phyloP scores from a whole-genome alignment of 1,140 invertebrate species.

The Leptonema lineaticorne region DNA sequence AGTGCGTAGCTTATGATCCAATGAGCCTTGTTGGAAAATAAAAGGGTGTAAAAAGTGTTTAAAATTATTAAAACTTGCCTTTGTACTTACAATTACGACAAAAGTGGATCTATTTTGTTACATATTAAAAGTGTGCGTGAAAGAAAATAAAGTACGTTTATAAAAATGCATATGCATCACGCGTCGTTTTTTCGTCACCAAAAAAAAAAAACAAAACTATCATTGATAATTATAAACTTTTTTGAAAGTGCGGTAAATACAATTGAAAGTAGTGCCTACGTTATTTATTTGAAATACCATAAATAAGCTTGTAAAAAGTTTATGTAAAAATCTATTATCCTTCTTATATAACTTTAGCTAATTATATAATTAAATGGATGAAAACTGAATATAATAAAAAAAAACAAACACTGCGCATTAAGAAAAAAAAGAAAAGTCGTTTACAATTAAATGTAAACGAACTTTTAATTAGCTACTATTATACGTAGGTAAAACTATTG shows the following conservation, averaged over 20 bases:
- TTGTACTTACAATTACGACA: slow-evolving; percentile 30
- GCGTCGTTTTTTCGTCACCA: slow-evolving; percentile 22
- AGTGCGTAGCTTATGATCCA: slow-evolving; percentile 31
- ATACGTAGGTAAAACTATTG: not conserved
- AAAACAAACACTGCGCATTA: not conserved
- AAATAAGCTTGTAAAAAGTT: slow-evolving; percentile 39
- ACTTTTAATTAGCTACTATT: not conserved
- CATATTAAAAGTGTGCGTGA: slow-evolving; percentile 19
- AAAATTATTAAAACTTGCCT: slow-evolving; percentile 29
- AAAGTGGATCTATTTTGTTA: slow-evolving; percentile 18
- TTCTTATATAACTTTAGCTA: slow-evolving; percentile 3
- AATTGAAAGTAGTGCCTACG: slow-evolving; percentile 42
- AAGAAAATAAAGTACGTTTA: too few relatives aligned
- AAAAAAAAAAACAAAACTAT: slow-evolving; percentile 15
- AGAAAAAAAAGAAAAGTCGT: too few relatives aligned
- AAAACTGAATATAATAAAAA: not conserved
- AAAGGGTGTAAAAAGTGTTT: slow-evolving; percentile 22
- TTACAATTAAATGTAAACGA: not conserved
- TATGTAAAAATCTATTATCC: slow-evolving; percentile 6
- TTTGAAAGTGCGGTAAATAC: slow-evolving; percentile 33
- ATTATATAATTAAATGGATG: not conserved
- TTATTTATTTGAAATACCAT: slow-evolving; percentile 38
- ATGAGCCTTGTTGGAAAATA: slow-evolving; percentile 23
- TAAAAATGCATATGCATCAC: not conserved
- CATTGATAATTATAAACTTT: slow-evolving; percentile 18